These are phyloP conservation scores for Chrysina gloriosa DNA, from an alignment of 2,888 invertebrate species.

Conservation along the genomic window DNA sequence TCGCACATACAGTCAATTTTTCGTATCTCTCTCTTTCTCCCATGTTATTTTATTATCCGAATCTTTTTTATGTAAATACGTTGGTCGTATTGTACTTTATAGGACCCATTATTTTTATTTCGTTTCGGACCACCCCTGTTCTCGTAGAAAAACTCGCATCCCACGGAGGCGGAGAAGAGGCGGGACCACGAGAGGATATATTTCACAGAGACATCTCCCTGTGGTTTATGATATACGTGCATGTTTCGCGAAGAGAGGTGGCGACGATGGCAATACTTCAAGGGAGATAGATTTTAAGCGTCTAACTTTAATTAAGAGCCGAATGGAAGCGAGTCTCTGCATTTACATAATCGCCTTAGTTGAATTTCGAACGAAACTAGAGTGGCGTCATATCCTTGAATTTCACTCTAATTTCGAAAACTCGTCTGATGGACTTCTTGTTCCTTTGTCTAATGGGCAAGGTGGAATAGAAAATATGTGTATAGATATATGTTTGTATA, in stretches of 20 bases:
- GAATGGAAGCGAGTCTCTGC: slow-evolving; percentile 46
- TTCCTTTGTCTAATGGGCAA: background rate
- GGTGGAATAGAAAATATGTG: no score
- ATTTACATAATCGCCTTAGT: slow-evolving; percentile 53
- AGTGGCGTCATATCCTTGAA: slow-evolving; percentile 38
- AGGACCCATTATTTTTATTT: slow-evolving; percentile 27
- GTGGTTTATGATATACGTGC: slow-evolving; percentile 24
- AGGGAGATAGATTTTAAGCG: slow-evolving; percentile 52
- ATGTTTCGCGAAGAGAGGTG: background rate
- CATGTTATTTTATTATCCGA: slow-evolving; percentile 19
- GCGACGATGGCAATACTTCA: slow-evolving; percentile 40
- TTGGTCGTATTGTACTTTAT: slow-evolving; percentile 29
- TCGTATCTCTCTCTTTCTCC: background rate
- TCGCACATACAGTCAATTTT: slow-evolving; percentile 1
- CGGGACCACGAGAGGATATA: background rate
- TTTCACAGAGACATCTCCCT: background rate
- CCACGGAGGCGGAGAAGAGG: background rate
- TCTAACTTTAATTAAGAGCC: slow-evolving; percentile 54
- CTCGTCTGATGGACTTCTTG: background rate
- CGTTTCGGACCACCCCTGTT: slow-evolving; percentile 11
- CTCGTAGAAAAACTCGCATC: background rate
- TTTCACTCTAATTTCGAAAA: slow-evolving; percentile 45
- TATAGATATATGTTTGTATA: no score
- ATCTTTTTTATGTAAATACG: slow-evolving; percentile 32
- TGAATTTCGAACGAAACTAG: slow-evolving; percentile 44